These are phyloP conservation scores for Adelphocoris suturalis DNA, from an alignment of 2,888 invertebrate genomes.

Conservation along the genomic window DNA sequence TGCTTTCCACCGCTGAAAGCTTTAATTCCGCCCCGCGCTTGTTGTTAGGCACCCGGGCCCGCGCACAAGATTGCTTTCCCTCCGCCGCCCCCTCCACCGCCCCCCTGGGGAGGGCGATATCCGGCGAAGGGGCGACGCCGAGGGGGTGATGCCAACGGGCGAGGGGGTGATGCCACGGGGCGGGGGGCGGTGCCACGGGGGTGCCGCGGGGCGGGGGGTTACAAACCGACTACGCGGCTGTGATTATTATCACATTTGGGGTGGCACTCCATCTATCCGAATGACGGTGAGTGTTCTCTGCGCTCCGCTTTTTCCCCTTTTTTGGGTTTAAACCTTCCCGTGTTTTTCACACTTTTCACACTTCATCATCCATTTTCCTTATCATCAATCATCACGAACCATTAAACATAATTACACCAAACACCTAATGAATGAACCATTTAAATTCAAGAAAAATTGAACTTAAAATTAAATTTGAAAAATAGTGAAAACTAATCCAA, in stretches of 20 bases:
- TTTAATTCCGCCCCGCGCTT: conserved; percentile 73
- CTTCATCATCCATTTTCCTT: not conserved
- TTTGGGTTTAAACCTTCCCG: not conserved
- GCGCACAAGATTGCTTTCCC: conserved; percentile 57
- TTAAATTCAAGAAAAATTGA: too few relatives aligned
- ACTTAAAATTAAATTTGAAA: too few relatives aligned
- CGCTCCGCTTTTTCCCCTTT: conserved; percentile 6
- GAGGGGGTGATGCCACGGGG: not conserved
- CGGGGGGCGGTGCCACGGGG: too few relatives aligned
- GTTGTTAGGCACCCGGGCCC: conserved; percentile 67
- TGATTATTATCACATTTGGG: conserved; percentile 70
- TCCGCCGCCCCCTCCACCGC: not conserved
- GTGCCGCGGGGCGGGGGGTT: conserved; percentile 39
- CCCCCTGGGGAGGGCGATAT: not conserved
- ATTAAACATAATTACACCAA: not conserved
- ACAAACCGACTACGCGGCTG: conserved; percentile 71
- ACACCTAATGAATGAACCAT: too few relatives aligned
- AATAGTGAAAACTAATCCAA: too few relatives aligned
- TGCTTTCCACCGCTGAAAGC: conserved; percentile 73
- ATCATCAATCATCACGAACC: not conserved
- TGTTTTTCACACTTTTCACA: not conserved
- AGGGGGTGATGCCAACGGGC: not conserved
- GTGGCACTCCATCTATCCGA: conserved; percentile 70
- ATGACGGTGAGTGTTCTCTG: conserved; percentile 67
- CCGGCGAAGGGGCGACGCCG: not conserved